phyloP scores from a whole-genome alignment of 2,888 invertebrate genomes.

The Mythimna vitellina region DNA sequence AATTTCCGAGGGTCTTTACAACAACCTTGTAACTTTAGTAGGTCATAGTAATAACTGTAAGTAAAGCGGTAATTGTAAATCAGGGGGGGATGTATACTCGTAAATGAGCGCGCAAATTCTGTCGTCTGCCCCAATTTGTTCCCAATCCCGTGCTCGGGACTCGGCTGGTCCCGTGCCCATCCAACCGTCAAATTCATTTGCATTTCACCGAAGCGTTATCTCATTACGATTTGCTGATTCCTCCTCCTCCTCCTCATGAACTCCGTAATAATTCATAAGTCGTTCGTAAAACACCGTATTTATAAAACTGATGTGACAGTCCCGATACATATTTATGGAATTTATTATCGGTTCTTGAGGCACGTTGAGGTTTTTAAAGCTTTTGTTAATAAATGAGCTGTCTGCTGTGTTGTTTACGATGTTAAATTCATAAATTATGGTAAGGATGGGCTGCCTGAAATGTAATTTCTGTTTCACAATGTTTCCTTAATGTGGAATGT shows the following conservation, averaged over 20 bases:
- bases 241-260: constrained; percentile 68
- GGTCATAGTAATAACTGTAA: constrained; percentile 59
- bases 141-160: constrained; percentile 67
- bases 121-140: constrained; percentile 80
- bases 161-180: constrained; percentile 66
- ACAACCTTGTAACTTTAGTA: constrained; percentile 43
- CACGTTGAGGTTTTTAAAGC: constrained; percentile 38
- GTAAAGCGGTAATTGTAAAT: constrained; percentile 70
- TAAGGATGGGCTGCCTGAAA: background rate
- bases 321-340: constrained; percentile 73
- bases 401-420: constrained; percentile 12
- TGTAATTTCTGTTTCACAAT: constrained; percentile 1
- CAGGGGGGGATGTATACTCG: constrained; percentile 72
- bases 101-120: constrained; percentile 79
- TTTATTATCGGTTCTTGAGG: constrained; percentile 53
- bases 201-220: constrained; percentile 82
- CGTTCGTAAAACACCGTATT: constrained; percentile 64
- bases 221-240: constrained; percentile 81
- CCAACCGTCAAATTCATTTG: constrained; percentile 83
- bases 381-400: constrained; percentile 39
- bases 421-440: constrained; percentile 18
- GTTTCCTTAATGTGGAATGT: constrained; percentile 3
- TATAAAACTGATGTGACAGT: constrained; percentile 53
- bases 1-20: constrained; percentile 52
- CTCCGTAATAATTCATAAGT: constrained; percentile 76